Evolutionary conservation across 2,888 invertebrate genomes (phyloP), one percentile per base, ranked within the genome.

Genomic region (Callimorpha dominula): DNA sequence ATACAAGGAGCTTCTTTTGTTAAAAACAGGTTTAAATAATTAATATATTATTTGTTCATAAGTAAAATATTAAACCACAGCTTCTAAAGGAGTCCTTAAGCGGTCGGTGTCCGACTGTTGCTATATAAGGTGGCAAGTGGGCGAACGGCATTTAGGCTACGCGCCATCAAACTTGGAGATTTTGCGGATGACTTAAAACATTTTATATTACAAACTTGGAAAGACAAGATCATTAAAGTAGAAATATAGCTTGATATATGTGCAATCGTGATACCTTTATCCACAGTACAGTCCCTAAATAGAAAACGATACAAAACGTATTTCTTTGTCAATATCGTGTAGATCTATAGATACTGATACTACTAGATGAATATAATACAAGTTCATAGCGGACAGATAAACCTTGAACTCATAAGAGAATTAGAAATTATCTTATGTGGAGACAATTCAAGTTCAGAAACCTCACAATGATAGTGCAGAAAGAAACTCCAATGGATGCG

Each of bases 131-230:
- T 78, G 60, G 78, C 70, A 78, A 76, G 95, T 95, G 93, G 95
- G 95, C 91, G 95, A 93, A 90, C 92, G 83, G 89, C 93, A 93
- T 94, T 93, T 91, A 86, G 89, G 88, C 81, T 85, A 81, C 85
- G 83, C 81, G 85, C 85, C 78, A 81, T 85, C 85, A 82, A 87
- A 88, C 85, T 88, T 89, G 88, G 90, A 83, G 72, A 88, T 89
- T 90, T 89, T 81, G 87, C 87, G 82, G 87, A 89, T 85, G 84
- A 85, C 88, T 90, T 90, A 87, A 89, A 90, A 68, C 89, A 90
- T 92, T 92, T 89, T 82, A 85, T 85, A 80, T 81, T 77, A 87
- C 91, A 81, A 86, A 94, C 82, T 88, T 90, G 92, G 94, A 76
- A 86, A 91, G 81, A 91, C 91, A 78, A 87, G 85, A 78, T 86